Percentiles rank a stretch among this genome's conserved stretches.
phyloP scores from a whole-genome alignment of 64 coral and sea anemone genomes.

The Astreopora myriophthalma region DNA sequence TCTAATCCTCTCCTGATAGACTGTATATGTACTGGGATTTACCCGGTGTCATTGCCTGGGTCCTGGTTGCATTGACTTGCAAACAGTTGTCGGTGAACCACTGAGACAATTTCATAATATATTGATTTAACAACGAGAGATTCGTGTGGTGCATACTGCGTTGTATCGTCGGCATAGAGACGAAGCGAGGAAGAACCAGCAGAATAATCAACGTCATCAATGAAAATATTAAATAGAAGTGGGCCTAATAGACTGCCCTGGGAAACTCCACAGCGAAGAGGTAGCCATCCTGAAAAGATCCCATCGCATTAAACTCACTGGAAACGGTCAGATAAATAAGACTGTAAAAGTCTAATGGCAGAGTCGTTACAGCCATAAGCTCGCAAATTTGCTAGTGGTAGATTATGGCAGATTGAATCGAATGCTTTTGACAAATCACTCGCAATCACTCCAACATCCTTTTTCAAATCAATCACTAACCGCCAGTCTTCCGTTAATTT shows the following conservation, averaged over 20 bases:
- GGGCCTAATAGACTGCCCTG: neutral
- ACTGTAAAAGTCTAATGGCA: conserved; percentile 10
- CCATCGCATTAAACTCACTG: conserved; percentile 58
- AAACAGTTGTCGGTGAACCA: neutral
- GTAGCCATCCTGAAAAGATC: conserved; percentile 29
- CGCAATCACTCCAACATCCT: neutral
- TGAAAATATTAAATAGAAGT: neutral
- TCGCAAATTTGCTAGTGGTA: conserved; percentile 1
- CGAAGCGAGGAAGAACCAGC: neutral
- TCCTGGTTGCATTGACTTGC: neutral
- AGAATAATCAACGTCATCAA: neutral
- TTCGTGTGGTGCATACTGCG: neutral
- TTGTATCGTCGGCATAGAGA: conserved; percentile 37
- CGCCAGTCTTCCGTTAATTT: conserved; percentile 46
- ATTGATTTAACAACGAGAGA: neutral
- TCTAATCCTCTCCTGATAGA: neutral
- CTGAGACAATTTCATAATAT: neutral
- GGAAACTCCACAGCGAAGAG: conserved; percentile 25
- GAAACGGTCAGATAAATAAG: neutral
- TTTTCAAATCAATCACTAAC: neutral
- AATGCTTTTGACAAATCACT: conserved; percentile 29
- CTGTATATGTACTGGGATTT: neutral
- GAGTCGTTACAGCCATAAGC: neutral
- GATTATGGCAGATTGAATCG: conserved; percentile 19
- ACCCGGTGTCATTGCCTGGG: conserved; percentile 14